Percentiles rank a stretch among this genome's conserved stretches.
Evolutionary conservation across 2,113 vertebrate species (phyloP).

Genomic region (Bos indicus): DNA sequence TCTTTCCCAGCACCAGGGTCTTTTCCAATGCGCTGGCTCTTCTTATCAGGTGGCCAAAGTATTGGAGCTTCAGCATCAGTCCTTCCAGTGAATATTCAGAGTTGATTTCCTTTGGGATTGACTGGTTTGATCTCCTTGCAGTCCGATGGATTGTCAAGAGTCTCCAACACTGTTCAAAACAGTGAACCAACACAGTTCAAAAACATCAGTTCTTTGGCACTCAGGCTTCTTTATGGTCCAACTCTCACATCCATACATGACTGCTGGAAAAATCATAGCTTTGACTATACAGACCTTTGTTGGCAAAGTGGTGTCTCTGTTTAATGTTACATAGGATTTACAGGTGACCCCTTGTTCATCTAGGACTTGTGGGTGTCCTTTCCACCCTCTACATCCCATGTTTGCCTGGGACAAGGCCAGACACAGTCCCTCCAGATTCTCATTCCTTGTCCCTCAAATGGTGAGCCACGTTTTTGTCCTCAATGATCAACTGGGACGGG

Average conservation of each 20-base stretch:
- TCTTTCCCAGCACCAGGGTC: background rate
- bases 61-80: background rate
- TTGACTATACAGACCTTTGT: background rate
- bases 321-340: background rate
- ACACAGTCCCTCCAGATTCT: background rate
- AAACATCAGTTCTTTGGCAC: background rate
- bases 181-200: too few species aligned
- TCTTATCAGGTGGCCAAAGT: background rate
- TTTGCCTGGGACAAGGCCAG: background rate
- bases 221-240: background rate
- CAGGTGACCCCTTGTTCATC: background rate
- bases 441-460: background rate
- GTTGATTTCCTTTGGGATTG: background rate
- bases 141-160: background rate
- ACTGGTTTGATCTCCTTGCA: background rate
- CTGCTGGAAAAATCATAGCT: background rate
- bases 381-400: background rate
- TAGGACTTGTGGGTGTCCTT: accelerated
- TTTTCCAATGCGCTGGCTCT: background rate
- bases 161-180: too few species aligned
- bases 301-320: background rate
- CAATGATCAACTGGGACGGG: accelerated
- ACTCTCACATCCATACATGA: background rate
- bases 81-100: background rate
- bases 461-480: background rate